phyloP scores from a whole-genome alignment of 2,113 vertebrate genomes.

The Hassar affinis region DNA sequence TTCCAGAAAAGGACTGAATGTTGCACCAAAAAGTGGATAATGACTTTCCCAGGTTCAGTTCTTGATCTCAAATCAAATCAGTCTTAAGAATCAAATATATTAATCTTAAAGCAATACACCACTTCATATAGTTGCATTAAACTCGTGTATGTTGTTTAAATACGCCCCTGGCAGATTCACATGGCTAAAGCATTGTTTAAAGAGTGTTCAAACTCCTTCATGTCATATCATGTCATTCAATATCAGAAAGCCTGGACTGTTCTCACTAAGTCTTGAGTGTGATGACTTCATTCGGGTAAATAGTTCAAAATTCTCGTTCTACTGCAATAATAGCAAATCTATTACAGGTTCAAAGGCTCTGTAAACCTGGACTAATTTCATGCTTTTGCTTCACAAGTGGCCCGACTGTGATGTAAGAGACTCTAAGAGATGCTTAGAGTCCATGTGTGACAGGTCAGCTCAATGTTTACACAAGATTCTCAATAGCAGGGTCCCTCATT shows the following conservation, averaged over 20 bases:
- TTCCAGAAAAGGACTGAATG: not conserved
- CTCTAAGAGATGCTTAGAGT: constrained; percentile 49
- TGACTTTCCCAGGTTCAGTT: not conserved
- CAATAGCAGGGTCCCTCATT: constrained; percentile 45
- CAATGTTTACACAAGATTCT: constrained; percentile 55
- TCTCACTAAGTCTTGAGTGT: constrained; percentile 56
- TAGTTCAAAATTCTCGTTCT: constrained; percentile 58
- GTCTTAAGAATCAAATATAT: not conserved
- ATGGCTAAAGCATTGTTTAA: not conserved
- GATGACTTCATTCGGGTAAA: constrained; percentile 55
- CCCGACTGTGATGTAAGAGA: constrained; percentile 58
- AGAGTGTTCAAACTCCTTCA: not conserved
- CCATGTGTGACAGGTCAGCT: constrained; percentile 48
- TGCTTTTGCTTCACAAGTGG: constrained; percentile 56
- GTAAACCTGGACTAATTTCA: constrained; percentile 47
- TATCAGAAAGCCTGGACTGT: constrained; percentile 59
- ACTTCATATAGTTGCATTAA: not conserved
- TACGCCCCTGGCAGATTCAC: not conserved
- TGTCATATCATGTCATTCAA: constrained; percentile 40
- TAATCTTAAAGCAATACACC: not conserved
- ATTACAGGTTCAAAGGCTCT: constrained; percentile 59
- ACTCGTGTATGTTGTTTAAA: not conserved
- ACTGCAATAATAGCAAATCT: constrained; percentile 61
- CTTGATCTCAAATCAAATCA: not conserved
- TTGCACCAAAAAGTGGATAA: too few species aligned